Base-by-base conservation (phyloP, 2,113 vertebrate species). In the Orientallactaga bullata region DNA sequence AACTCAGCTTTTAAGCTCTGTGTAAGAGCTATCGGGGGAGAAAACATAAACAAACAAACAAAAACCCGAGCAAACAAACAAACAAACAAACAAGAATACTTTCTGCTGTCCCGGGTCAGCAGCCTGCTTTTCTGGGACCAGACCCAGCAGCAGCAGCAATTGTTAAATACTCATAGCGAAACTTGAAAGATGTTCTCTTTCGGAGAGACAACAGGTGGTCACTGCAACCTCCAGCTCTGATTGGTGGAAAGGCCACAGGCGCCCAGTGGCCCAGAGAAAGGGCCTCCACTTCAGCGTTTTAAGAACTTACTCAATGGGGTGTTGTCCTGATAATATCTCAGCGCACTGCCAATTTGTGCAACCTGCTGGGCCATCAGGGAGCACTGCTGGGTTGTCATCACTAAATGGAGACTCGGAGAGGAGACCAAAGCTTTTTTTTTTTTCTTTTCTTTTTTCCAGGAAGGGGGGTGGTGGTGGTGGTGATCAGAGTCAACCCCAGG, bases 351-450 rank as follows among this genome's bases (percentile, higher is more conserved):
- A 97, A 97, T 96, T 96, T 96, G 97, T 96, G 96, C 95, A 92
- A 92, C 97, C 94, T 24, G 96, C 97, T 95, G 96, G 88, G 97
- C 97, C 97, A 95, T 97, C 95, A 96, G 96, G 97, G 96, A 97
- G 94, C 88, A 35, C 96, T 88, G 93, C 96, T 96, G 97, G 92
- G 90, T 96, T 92, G 96, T 96, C 95, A 85, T 55, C 32, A 3
- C 89, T 96, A 95, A 92, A 93, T 95, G 94, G 93, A 94, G 90
- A 81, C 92, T 85, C 61, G 0, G 93, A 95, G 89, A 81, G 81
- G 93, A 69, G 95, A 96, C 94, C 94, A 94, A 84, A 93, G 95
- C 91, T 92, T 93, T 89, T 93, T 77, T 9, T 0, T 47, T 47
- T 47, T 47, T 47, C 8, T 47, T 47, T 47, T 47, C 8, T 47